These are phyloP conservation scores for Tetramorium alpestre DNA, from an alignment of 1,140 invertebrate species.

Conservation along the genomic window DNA sequence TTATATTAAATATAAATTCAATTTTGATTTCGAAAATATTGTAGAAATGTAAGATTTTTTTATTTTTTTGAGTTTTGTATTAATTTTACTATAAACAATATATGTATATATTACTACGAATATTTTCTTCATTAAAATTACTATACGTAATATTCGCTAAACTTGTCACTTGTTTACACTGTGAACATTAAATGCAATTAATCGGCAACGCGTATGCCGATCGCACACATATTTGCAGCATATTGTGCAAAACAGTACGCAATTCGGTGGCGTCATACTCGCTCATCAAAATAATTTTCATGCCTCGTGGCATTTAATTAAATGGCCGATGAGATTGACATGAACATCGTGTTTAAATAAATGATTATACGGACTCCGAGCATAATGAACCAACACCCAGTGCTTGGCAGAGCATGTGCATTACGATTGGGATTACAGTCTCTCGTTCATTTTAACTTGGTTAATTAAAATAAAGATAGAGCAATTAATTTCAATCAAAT, in stretches of 20 bases:
- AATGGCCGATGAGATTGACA: conserved; percentile 15
- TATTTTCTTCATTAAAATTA: neutral
- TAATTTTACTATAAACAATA: neutral
- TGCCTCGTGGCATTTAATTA: conserved; percentile 28
- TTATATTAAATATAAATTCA: neutral
- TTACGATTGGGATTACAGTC: conserved; percentile 21
- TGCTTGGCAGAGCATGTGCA: neutral
- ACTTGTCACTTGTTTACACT: neutral
- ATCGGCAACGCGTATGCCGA: neutral
- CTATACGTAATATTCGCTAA: neutral
- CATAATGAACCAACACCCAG: conserved; percentile 29
- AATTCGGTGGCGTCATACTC: neutral
- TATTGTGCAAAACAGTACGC: conserved; percentile 16
- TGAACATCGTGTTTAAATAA: conserved; percentile 32
- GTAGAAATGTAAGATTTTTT: neutral
- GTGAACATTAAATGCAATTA: conserved; percentile 22
- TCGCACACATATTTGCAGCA: neutral
- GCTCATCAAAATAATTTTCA: conserved; percentile 52
- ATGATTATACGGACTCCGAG: conserved; percentile 1
- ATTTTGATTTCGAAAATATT: neutral
- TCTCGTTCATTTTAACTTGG: neutral
- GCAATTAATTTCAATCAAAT: neutral
- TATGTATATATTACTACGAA: neutral
- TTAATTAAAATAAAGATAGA: neutral
- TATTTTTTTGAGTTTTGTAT: neutral